Evolutionary conservation across 1,140 invertebrate species (phyloP).

Genomic region (Belonocnema kinseyi): DNA sequence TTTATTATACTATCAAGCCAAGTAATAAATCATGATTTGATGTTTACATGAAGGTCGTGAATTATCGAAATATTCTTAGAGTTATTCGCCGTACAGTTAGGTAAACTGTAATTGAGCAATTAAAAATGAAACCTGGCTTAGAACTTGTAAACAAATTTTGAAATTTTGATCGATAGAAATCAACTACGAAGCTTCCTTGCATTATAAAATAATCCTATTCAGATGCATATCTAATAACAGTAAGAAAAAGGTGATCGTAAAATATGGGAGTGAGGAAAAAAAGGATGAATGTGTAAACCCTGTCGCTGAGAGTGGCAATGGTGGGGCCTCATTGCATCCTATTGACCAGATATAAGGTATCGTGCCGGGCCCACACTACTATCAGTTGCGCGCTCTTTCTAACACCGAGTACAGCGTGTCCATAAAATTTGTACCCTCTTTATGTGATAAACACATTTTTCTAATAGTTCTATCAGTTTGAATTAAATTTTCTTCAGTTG

Average conservation of each 20-base stretch:
- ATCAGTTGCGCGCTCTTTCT: conserved; percentile 14
- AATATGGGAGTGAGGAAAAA: not conserved
- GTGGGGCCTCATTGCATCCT: conserved; percentile 25
- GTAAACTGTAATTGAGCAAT: not conserved
- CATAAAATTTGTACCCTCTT: not conserved
- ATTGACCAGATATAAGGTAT: conserved; percentile 26
- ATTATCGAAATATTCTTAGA: not conserved
- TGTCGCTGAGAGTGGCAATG: not conserved
- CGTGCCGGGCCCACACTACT: conserved; percentile 7
- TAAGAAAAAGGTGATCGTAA: not conserved
- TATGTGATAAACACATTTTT: conserved; percentile 2
- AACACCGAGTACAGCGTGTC: conserved; percentile 6
- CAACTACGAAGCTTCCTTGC: too few relatives aligned
- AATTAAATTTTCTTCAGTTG: conserved; percentile 2
- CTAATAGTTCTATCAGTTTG: conserved; percentile 5
- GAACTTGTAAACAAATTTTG: not conserved
- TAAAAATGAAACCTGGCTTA: not conserved
- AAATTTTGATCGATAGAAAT: too few relatives aligned
- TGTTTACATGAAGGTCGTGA: not conserved
- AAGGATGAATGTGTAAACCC: not conserved
- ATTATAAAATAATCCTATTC: too few relatives aligned
- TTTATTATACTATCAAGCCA: not conserved
- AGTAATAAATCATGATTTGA: not conserved
- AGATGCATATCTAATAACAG: too few relatives aligned
- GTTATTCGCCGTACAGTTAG: not conserved